Percentiles rank a stretch among this genome's conserved stretches.
These are phyloP conservation scores for Semaprochilodus insignis DNA, from an alignment of 2,797 vertebrate genomes.

Conservation along the genomic window DNA sequence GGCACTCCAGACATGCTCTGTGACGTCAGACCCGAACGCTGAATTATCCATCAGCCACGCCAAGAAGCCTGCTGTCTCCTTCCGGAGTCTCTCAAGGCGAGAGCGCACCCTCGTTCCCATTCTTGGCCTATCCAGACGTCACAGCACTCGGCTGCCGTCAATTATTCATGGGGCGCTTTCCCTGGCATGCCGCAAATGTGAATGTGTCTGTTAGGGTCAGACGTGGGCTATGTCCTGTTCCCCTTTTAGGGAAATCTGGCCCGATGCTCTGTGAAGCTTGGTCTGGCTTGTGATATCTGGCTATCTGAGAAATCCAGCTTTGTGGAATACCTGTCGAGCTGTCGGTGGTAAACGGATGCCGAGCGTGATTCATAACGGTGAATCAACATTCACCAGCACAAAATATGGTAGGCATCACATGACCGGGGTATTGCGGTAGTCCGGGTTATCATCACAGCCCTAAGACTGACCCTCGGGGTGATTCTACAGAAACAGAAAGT, in stretches of 20 bases:
- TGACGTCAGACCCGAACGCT: neutral
- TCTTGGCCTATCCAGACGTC: neutral
- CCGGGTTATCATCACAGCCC: no score
- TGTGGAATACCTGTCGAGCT: no score
- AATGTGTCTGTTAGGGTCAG: neutral
- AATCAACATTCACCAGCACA: no score
- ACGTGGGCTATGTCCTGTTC: neutral
- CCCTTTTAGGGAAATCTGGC: neutral
- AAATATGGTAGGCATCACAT: no score
- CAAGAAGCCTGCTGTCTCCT: neutral
- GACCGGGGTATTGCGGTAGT: no score
- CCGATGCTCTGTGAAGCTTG: neutral
- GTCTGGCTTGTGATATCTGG: neutral
- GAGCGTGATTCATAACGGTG: no score
- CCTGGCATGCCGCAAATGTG: neutral
- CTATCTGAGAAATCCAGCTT: no score
- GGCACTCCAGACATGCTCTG: slow-evolving; percentile 8
- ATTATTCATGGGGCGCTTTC: neutral
- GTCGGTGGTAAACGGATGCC: no score
- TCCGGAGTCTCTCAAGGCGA: neutral
- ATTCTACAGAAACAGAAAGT: no score
- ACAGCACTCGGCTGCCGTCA: neutral
- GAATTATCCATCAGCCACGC: neutral
- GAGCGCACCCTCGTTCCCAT: neutral
- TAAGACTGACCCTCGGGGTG: no score